Conservation (phyloP, 2,113 vertebrate species). For the Gobiocypris rarus region DNA sequence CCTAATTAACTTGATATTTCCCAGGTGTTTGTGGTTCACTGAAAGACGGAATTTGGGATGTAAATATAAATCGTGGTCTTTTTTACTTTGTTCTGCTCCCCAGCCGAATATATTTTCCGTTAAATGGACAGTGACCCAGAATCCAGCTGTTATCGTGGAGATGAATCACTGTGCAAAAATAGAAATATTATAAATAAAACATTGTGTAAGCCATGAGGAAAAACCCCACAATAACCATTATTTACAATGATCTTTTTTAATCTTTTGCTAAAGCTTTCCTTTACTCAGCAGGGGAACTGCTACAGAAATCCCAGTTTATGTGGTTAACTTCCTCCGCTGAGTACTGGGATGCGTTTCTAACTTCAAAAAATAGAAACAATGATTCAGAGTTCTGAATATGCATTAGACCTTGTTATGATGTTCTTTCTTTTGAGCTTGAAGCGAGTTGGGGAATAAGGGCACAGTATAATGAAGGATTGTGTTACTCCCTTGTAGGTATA, state of each 20-base stretch:
- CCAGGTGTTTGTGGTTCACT: not conserved
- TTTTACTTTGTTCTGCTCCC: not conserved
- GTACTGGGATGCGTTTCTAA: not conserved
- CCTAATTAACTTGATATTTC: not conserved
- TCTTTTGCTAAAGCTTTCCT: slow-evolving; percentile 8
- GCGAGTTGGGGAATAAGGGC: not conserved
- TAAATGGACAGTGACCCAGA: slow-evolving; percentile 27
- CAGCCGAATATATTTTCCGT: not conserved
- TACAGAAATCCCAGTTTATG: not conserved
- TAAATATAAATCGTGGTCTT: not conserved
- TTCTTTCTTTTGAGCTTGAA: slow-evolving; percentile 28
- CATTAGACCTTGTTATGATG: slow-evolving; percentile 24
- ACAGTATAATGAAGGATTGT: slow-evolving; percentile 15
- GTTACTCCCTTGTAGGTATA: slow-evolving; percentile 36
- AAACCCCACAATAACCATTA: slow-evolving; percentile 8
- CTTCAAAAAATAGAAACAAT: slow-evolving; percentile 23
- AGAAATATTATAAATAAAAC: slow-evolving; percentile 29
- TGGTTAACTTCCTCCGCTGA: slow-evolving; percentile 3
- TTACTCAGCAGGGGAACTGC: not conserved
- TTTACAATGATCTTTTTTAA: not conserved
- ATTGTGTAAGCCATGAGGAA: not conserved
- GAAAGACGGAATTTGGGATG: not conserved
- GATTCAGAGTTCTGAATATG: slow-evolving; percentile 27
- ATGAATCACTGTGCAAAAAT: slow-evolving; percentile 25
- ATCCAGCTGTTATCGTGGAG: slow-evolving; percentile 12